phyloP scores from a whole-genome alignment of 2,888 invertebrate genomes.

The Atethmia centrago region DNA sequence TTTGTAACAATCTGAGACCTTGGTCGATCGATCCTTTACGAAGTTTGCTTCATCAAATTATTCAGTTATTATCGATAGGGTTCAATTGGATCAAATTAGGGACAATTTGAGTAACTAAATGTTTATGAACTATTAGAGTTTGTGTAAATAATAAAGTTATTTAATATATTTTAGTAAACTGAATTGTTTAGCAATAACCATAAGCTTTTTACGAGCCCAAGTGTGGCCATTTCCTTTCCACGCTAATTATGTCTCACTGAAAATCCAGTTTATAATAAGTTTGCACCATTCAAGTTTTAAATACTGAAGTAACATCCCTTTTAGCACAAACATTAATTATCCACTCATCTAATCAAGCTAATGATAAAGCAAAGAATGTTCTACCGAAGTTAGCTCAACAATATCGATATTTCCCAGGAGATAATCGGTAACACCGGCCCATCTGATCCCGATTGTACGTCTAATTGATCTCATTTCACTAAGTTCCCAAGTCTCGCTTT shows the following conservation, averaged over 20 bases:
- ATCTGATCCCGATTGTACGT: slow-evolving; percentile 61
- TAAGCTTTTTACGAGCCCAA: background rate
- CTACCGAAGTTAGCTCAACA: slow-evolving; percentile 47
- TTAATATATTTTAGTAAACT: background rate
- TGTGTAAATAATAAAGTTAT: too few relatives aligned
- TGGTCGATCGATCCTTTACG: slow-evolving; percentile 62
- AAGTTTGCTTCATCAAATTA: slow-evolving; percentile 63
- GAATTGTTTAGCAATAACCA: background rate
- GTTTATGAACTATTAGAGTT: slow-evolving; percentile 38
- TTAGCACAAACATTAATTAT: background rate
- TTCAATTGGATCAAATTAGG: slow-evolving; percentile 52
- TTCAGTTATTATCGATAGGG: slow-evolving; percentile 63
- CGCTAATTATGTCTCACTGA: background rate
- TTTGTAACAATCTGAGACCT: slow-evolving; percentile 71
- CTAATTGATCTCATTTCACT: slow-evolving; percentile 79
- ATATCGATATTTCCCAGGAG: slow-evolving; percentile 61
- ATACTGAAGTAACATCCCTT: background rate
- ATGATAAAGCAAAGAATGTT: slow-evolving; percentile 38
- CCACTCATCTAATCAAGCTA: slow-evolving; percentile 29
- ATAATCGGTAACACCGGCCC: slow-evolving; percentile 39
- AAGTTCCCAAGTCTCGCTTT: slow-evolving; percentile 61
- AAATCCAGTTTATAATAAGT: background rate
- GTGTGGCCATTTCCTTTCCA: background rate
- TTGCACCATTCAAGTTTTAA: background rate
- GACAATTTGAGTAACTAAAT: slow-evolving; percentile 33